These are phyloP conservation scores for Picus viridis DNA, from an alignment of 2,797 vertebrate genomes.

Conservation along the genomic window DNA sequence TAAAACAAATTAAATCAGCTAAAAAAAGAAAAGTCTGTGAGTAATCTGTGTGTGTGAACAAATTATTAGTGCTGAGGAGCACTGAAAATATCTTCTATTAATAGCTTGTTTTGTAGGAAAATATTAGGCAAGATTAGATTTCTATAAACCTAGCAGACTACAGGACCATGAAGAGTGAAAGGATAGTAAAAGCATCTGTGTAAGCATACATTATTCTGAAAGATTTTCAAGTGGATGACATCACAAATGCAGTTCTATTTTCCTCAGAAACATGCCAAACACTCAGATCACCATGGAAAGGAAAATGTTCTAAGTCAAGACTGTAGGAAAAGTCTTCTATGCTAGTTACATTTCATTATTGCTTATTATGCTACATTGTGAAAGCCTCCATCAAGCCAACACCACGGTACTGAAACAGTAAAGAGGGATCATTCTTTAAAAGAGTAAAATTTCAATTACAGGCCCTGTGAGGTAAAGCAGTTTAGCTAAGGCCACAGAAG, in stretches of 20 bases:
- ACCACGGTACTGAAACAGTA: background rate
- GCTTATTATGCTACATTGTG: background rate
- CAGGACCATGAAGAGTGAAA: background rate
- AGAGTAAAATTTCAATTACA: background rate
- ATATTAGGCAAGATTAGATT: background rate
- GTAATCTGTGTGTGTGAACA: conserved; percentile 30
- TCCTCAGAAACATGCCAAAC: background rate
- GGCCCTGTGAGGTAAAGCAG: background rate
- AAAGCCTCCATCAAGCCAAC: background rate
- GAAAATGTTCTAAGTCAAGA: background rate
- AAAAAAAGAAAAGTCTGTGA: conserved; percentile 5
- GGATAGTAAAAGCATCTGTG: background rate
- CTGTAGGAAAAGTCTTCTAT: background rate
- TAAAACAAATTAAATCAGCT: background rate
- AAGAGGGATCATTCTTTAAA: background rate
- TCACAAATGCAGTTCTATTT: background rate
- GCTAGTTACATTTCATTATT: background rate
- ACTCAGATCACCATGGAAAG: background rate
- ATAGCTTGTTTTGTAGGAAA: conserved; percentile 15
- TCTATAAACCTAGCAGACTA: background rate
- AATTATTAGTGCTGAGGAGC: conserved; percentile 5
- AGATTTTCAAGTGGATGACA: background rate
- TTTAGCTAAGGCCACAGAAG: background rate
- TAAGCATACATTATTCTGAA: background rate
- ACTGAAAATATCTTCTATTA: conserved; percentile 10